Evolutionary conservation across 2,888 invertebrate species (phyloP), one percentile per base, ranked within the genome.

Genomic region (Drosophila eohydei): DNA sequence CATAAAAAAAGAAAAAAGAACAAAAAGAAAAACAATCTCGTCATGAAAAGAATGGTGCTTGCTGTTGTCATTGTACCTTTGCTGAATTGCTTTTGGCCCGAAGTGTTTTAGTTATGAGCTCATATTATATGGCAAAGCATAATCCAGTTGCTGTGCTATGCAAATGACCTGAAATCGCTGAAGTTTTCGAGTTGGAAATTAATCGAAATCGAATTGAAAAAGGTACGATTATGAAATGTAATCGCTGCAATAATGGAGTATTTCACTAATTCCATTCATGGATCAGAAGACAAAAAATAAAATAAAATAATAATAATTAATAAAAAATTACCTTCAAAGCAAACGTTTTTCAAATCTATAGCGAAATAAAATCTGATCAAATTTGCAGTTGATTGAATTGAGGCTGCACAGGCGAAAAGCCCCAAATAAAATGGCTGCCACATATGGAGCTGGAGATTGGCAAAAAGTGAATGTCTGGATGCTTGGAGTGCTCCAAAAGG

Each of bases 381-480:
- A 54, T 38, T 16, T 16, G 28, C 46, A 40, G 32, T 46, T 26
- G 40, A 63, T 41, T 28, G 12, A 63, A 54, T 55, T 52, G 44
- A 28, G 21, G 36, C 58, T 2, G 43, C 21, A 21, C 12, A 21
- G 46, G 6, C 28, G 46, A 28, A 30, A 5, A n/a, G n/a, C n/a
- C 8, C n/a, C 6, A 21, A 21, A 21, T 21, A 21, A 21, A 21
- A 21, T 21, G 21, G 3, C 40, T n/a, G 46, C 46, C 48, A 12
- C 16, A 50, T 16, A 30, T n/a, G 43, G 26, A 46, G 44, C 43
- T 65, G 26, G 32, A 60, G 48, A 51, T 52, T 66, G 56, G 52
- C 56, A 28, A 64, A 73, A 70, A 78, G 80, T 80, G 80, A 80
- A 80, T 63, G 80, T 69, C 50, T 50, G 56, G 43, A 28, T 38